Evolutionary conservation across 2,113 vertebrate species (phyloP), one percentile per base, ranked within the genome.

Genomic region (Coptodon bakossiorum): DNA sequence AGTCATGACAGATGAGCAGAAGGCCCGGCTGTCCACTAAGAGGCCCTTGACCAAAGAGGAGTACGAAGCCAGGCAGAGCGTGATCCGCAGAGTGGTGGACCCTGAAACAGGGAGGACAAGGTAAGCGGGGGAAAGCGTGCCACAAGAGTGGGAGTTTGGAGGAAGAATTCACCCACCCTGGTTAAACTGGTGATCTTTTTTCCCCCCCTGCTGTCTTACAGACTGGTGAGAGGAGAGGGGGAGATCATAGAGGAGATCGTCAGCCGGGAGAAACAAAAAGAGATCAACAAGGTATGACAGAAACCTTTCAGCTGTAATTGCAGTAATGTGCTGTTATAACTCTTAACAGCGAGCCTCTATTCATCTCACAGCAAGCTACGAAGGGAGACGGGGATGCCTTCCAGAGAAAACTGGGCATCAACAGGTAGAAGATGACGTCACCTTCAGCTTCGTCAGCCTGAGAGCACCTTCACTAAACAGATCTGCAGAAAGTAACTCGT

Each of bases 231-330:
- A 88, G 99, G 99, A 66, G 99, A 99, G 0, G 99, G 99, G 0
- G 98, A 99, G 93, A 96, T 99, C 87, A 96, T 99, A 6, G 99
- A 99, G 92, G 98, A 99, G 93, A 99, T 99, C 0, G 98, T 99
- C 88, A 99, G 96, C 92, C 96, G 96, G 92, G 98, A 99, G 17
- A 97, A 95, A 79, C 98, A 99, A 96, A 97, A 97, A 94, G 98
- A 99, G 2, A 98, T 98, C 88, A 99, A 98, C 94, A 99, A 99
- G 98, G 99, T 99, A 95, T 13, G 13, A 53, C 3, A 5, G 24
- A 22, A 4, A 22, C 3, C 12, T 8, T 3, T 16, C 14, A 22
- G 8, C n/a, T 81, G 14, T 61, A 24, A 68, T 13, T 79, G 53
- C 82, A 40, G 9, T 7, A 52, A 34, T 27, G 43, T 3, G 24